Base-by-base conservation (phyloP, 2,113 vertebrate species). In the Panthera leo region DNA sequence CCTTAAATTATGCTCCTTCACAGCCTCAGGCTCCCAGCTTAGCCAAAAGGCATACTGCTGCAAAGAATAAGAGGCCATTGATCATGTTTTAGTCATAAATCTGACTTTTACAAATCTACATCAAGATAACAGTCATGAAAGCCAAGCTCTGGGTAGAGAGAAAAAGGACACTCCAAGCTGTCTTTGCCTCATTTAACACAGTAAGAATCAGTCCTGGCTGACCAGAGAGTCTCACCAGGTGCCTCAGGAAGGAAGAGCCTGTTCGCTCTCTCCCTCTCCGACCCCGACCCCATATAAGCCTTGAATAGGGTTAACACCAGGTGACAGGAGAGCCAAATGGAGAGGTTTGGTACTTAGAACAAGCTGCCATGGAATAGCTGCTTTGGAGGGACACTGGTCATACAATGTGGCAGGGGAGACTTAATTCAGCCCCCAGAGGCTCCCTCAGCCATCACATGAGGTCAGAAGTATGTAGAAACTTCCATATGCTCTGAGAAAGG, bases 31-130 rank as follows among this genome's bases (percentile, higher is more conserved):
- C 87, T 36, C 42, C 76, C 91, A 85, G 53, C 48, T 89, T 89
- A 67, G 42, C 89, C 45, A 84, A 93, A 97, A 93, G 48, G 65
- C 18, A 68, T 84, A 79, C 16, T 85, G 58, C 75, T 51, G 7
- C 75, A 89, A 94, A 29, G 16, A 93, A 36, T 48, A 96, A 78
- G 61, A 55, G n/a, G 58, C 31, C 83, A 93, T 51, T 42, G 80
- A 91, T 86, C 65, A 96, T 83, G n/a, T 71, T 58, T 0, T 55
- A 91, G 27, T 89, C 78, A 89, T 79, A 97, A 95, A 76, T 76
- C 70, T 73, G 71, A 91, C 68, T 51, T 94, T 91, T 85, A 55
- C 48, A 91, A 92, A 39, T 91, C 45, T 31, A 73, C 53, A 78
- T 88, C 82, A 67, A 53, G 75, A 82, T 34, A 79, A 78, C 7